phyloP scores from a whole-genome alignment of 2,888 invertebrate species.

The Clepsis dumicolana region DNA sequence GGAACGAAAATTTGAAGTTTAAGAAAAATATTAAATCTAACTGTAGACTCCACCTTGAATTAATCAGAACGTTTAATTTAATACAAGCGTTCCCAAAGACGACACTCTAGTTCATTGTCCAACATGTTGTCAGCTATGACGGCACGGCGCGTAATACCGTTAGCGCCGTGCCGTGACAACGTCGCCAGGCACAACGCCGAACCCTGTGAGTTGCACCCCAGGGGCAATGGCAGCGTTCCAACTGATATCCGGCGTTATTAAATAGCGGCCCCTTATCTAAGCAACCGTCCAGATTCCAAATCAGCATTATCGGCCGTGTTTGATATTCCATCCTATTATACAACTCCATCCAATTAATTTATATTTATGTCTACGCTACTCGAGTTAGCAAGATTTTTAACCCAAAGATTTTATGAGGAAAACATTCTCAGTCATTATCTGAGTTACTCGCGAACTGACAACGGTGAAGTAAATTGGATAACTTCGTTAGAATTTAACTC shows the following conservation, averaged over 20 bases:
- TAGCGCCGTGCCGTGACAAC: slow-evolving; percentile 13
- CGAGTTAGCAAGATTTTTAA: slow-evolving; percentile 16
- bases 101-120: neutral
- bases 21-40: too few relatives aligned
- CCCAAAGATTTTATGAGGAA: slow-evolving; percentile 17
- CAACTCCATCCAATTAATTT: slow-evolving; percentile 52
- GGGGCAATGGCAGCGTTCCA: slow-evolving; percentile 42
- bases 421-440: slow-evolving; percentile 24
- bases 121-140: neutral
- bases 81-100: neutral
- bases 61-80: too few relatives aligned
- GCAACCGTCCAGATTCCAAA: slow-evolving; percentile 63
- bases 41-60: too few relatives aligned
- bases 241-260: slow-evolving; percentile 65
- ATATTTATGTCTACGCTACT: neutral
- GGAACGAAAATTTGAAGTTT: too few relatives aligned
- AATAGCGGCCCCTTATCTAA: slow-evolving; percentile 78
- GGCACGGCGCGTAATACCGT: slow-evolving; percentile 8
- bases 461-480: slow-evolving; percentile 38
- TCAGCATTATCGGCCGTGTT: slow-evolving; percentile 68
- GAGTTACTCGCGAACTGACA: slow-evolving; percentile 24
- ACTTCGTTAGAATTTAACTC: slow-evolving; percentile 37
- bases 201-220: slow-evolving; percentile 41
- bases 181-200: slow-evolving; percentile 29
- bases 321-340: slow-evolving; percentile 69